Percentiles rank a stretch among this genome's conserved stretches.
Conservation (phyloP, 2,797 vertebrate genomes). For the Gallinago stenura region DNA sequence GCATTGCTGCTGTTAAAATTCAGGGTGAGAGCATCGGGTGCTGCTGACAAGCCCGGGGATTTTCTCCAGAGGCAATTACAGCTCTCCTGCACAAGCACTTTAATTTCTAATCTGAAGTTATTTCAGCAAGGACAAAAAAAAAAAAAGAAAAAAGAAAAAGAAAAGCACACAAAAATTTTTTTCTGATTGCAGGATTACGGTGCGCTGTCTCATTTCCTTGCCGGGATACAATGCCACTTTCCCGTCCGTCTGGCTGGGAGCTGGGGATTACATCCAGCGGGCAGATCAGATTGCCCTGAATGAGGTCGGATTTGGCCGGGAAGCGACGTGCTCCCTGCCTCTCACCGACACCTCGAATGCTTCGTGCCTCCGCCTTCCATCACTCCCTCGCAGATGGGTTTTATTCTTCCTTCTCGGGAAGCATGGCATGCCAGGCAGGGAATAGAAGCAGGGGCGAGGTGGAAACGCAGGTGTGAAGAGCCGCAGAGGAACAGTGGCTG, state of each 20-base stretch:
- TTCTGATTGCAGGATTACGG: slow-evolving; percentile 20
- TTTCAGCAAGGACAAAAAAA: slow-evolving; percentile 34
- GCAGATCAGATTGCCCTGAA: slow-evolving; percentile 33
- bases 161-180: not conserved
- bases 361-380: not conserved
- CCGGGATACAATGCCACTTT: not conserved
- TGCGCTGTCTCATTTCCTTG: not conserved
- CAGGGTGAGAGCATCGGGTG: not conserved
- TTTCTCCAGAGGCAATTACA: slow-evolving; percentile 33
- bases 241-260: not conserved
- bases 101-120: slow-evolving; percentile 38
- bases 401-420: slow-evolving; percentile 35
- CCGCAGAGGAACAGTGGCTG: not conserved
- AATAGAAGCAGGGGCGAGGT: slow-evolving; percentile 37
- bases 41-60: not conserved
- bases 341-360: not conserved
- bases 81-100: slow-evolving; percentile 4
- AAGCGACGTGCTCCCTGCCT: not conserved
- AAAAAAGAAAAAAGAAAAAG: not conserved
- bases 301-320: slow-evolving; percentile 15
- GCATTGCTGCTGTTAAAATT: not conserved
- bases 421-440: not conserved
- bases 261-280: slow-evolving; percentile 22
- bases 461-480: not conserved
- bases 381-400: slow-evolving; percentile 19